Conservation (phyloP, 1,140 invertebrate species). For the Brachionus angularis region DNA sequence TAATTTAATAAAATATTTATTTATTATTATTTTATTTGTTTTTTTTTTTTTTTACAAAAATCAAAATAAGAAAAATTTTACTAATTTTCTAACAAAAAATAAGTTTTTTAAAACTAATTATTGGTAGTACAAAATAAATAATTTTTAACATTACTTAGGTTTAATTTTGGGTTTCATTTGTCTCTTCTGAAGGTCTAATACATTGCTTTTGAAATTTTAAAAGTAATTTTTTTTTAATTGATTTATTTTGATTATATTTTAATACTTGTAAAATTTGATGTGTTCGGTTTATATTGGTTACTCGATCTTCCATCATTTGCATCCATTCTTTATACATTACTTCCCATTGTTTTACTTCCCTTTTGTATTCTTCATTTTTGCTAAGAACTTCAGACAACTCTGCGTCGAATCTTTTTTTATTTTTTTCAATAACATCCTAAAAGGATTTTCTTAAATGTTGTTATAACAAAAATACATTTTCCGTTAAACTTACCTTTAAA, state of each 20-base stretch:
- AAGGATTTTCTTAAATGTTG: neutral
- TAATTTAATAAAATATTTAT: no score
- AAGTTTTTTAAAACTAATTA: no score
- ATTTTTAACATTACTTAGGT: neutral
- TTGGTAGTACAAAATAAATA: neutral
- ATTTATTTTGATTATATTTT: neutral
- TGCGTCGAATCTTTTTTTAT: constrained; percentile 5
- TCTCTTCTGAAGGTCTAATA: constrained; percentile 5
- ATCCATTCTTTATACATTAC: constrained; percentile 44
- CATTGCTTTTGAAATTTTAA: no score
- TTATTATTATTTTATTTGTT: no score
- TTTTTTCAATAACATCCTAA: neutral
- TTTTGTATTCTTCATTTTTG: constrained; percentile 43
- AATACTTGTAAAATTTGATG: constrained; percentile 42
- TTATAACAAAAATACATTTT: neutral
- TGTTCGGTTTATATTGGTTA: constrained; percentile 34
- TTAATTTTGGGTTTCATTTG: neutral
- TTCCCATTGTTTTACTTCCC: constrained; percentile 37
- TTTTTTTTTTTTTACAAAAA: no score
- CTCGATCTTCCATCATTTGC: constrained; percentile 38
- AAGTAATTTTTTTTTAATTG: no score
- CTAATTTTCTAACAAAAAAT: no score
- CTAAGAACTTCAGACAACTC: neutral
- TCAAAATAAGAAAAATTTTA: no score
- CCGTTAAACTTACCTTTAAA: neutral